These are phyloP conservation scores for Anabas testudineus DNA, from an alignment of 2,797 vertebrate species.

Conservation along the genomic window DNA sequence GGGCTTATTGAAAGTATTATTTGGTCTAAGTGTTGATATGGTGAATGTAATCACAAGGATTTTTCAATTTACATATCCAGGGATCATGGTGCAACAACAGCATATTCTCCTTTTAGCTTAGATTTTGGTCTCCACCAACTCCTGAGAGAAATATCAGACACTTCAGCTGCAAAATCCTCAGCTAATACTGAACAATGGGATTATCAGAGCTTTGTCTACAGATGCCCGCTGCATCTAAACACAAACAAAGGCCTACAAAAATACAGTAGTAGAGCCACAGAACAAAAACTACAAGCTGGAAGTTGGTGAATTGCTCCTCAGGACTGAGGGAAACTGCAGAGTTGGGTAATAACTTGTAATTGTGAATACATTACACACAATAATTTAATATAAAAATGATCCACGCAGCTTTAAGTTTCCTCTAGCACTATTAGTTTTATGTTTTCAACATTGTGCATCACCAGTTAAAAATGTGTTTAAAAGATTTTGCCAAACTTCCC, in stretches of 20 bases:
- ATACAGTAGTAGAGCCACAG: not conserved
- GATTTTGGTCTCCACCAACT: not conserved
- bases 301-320: not conserved
- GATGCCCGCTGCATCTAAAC: too few species aligned
- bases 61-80: not conserved
- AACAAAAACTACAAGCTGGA: not conserved
- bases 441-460: conserved; percentile 18
- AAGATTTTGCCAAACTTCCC: conserved; percentile 53
- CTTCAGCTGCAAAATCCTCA: not conserved
- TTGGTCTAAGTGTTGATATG: not conserved
- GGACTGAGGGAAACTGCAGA: not conserved
- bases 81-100: too few species aligned
- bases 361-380: too few species aligned
- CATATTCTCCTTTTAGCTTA: not conserved
- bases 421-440: conserved; percentile 11
- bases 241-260: too few species aligned
- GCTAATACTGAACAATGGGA: too few species aligned
- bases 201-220: too few species aligned
- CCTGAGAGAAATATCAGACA: not conserved
- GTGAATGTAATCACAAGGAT: not conserved
- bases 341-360: not conserved
- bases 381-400: not conserved
- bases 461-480: conserved; percentile 34
- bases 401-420: conserved; percentile 6
- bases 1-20: too few species aligned